Base-by-base conservation (phyloP, 2,113 vertebrate species). In the Puntigrus tetrazona region DNA sequence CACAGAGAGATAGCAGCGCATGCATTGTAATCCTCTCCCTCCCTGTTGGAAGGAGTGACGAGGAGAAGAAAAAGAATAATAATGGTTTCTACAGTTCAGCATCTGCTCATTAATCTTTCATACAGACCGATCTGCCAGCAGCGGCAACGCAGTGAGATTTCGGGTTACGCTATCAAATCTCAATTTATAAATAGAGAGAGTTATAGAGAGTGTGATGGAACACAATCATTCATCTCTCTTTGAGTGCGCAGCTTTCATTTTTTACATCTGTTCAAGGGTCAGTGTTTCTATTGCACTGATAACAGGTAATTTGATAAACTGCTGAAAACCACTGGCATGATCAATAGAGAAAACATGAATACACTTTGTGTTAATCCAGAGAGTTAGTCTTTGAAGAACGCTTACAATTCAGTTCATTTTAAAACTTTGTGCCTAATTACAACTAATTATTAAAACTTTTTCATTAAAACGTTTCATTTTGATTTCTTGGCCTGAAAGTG, bases 61-160 rank as follows among this genome's bases (percentile, higher is more conserved):
- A 88, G 87, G 85, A 45, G 65, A 20, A 52, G 43, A 67, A 70
- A 81, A 76, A 82, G 73, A 88, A 92, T 89, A 90, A 92, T 90
- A 92, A 93, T 90, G 90, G 89, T 89, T 89, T 92, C 90, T 89
- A 88, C 90, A 91, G 90, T 93, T 94, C 92, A 91, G 91, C 89
- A 92, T 93, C 88, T 92, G 90, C 93, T 93, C 92, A 94, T 94
- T 93, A 95, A 93, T 94, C 92, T 94, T 94, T 94, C 91, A 94
- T 93, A 87, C 89, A 81, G 87, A 89, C 76, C 90, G 90, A 92
- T 93, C 91, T 92, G 92, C 90, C 91, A 92, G 89, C 89, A 86
- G 88, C 90, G 89, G 91, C 92, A 91, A 89, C 86, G 83, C 89
- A 88, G 88, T 85, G 88, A 92, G 89, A 93, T 92, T 92, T 92